Conservation (phyloP, 2,113 vertebrate species). For the Gambusia affinis region DNA sequence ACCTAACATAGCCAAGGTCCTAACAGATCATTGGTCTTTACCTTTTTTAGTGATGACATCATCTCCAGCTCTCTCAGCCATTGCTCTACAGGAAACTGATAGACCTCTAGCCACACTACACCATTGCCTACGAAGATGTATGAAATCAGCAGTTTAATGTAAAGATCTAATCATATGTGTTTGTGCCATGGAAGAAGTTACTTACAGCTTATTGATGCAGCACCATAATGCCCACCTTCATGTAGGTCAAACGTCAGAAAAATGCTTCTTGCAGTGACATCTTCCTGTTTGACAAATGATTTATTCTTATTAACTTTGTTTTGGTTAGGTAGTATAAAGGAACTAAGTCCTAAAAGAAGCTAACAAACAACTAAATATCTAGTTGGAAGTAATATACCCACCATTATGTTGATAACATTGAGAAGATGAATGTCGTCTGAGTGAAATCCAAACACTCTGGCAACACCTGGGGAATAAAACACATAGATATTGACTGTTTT, state of each 20-base stretch:
- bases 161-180: background rate
- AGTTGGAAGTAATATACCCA: slow-evolving; percentile 64
- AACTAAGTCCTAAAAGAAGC: background rate
- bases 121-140: slow-evolving; percentile 78
- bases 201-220: slow-evolving; percentile 86
- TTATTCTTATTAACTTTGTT: background rate
- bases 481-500: slow-evolving; percentile 3
- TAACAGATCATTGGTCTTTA: background rate
- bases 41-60: slow-evolving; percentile 37
- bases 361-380: background rate
- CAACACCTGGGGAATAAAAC: slow-evolving; percentile 77
- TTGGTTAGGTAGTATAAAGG: background rate
- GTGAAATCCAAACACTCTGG: slow-evolving; percentile 81
- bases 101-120: slow-evolving; percentile 85
- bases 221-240: slow-evolving; percentile 78
- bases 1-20: background rate
- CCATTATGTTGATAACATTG: slow-evolving; percentile 83
- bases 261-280: slow-evolving; percentile 79
- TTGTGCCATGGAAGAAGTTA: background rate
- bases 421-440: slow-evolving; percentile 76
- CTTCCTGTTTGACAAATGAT: slow-evolving; percentile 72
- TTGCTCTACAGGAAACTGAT: slow-evolving; percentile 82
- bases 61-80: slow-evolving; percentile 84
- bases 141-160: background rate
- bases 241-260: slow-evolving; percentile 80